Conservation (phyloP, 2,888 invertebrate genomes). For the Prosapia bicincta region DNA sequence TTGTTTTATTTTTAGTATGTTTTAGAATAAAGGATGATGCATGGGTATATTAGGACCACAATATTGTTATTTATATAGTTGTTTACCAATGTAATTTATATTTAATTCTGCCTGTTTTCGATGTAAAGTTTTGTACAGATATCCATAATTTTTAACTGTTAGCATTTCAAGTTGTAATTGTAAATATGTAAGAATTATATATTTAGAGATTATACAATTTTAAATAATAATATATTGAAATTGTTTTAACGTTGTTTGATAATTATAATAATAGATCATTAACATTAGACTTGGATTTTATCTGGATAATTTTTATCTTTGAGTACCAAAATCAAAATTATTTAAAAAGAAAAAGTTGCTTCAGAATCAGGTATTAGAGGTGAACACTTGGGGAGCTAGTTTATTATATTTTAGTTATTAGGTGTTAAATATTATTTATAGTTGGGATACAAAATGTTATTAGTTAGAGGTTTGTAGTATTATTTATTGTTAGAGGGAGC, state of each 20-base stretch:
- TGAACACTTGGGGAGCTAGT: no score
- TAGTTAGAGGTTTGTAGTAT: no score
- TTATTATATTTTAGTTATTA: no score
- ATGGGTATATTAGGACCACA: neutral
- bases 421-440: no score
- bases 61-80: slow-evolving; percentile 2
- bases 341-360: no score
- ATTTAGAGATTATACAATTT: slow-evolving; percentile 10
- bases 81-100: slow-evolving; percentile 2
- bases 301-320: neutral
- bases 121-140: slow-evolving; percentile 28
- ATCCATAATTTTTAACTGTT: slow-evolving; percentile 22
- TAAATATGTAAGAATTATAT: slow-evolving; percentile 23
- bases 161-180: slow-evolving; percentile 14
- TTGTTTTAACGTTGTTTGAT: neutral
- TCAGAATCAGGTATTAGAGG: no score
- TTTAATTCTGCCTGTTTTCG: slow-evolving; percentile 21
- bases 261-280: neutral
- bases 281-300: neutral
- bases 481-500: no score
- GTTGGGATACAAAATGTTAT: no score
- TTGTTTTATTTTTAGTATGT: neutral
- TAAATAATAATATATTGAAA: neutral
- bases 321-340: no score
- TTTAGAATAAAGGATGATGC: neutral